Percentiles rank a stretch among this genome's conserved stretches.
phyloP scores from a whole-genome alignment of 2,888 invertebrate genomes.

The Drepanosiphum platanoidis region DNA sequence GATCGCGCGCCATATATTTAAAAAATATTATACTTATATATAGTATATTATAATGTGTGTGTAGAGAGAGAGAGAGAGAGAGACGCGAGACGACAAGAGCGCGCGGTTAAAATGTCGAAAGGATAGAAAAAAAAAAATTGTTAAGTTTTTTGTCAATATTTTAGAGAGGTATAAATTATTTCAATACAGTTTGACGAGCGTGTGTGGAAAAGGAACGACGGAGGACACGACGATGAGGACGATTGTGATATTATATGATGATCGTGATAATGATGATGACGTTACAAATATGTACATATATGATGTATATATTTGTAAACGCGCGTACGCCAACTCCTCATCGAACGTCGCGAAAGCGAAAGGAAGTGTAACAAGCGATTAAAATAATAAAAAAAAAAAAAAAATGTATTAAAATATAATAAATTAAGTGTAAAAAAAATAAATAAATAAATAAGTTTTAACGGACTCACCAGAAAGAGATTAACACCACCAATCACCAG shows the following conservation, averaged over 20 bases:
- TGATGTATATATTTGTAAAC: background rate
- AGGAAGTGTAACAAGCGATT: slow-evolving; percentile 47
- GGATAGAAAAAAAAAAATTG: background rate
- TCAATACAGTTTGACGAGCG: background rate
- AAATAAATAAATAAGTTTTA: slow-evolving; percentile 47
- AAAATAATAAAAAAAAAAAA: too few relatives aligned
- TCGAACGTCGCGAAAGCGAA: slow-evolving; percentile 37
- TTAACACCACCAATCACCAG: slow-evolving; percentile 62
- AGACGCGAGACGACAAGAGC: background rate
- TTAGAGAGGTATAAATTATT: background rate
- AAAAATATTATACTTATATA: background rate
- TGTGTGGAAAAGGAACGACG: background rate
- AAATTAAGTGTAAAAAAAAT: background rate
- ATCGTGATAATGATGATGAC: background rate
- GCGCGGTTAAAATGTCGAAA: background rate
- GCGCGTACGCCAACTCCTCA: slow-evolving; percentile 28
- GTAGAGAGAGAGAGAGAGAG: too few relatives aligned
- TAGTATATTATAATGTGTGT: background rate
- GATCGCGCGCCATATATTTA: too few relatives aligned
- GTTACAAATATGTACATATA: background rate
- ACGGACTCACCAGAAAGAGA: slow-evolving; percentile 62
- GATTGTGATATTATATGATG: background rate
- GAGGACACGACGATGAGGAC: background rate
- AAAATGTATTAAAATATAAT: background rate
- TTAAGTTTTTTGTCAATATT: too few relatives aligned